phyloP scores from a whole-genome alignment of 2,113 vertebrate genomes.

The Oreochromis niloticus region DNA sequence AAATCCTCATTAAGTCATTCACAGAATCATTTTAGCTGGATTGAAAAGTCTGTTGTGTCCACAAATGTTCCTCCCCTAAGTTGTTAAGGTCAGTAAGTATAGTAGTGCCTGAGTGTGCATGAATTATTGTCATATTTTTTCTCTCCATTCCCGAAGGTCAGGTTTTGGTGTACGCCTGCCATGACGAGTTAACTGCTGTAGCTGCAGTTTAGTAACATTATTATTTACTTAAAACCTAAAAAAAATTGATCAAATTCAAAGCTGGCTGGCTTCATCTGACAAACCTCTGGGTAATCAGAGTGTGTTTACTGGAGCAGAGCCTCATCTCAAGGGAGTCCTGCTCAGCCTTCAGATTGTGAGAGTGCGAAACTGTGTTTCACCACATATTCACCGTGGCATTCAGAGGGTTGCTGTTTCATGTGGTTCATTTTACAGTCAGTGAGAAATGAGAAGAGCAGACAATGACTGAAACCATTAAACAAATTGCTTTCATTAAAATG shows the following conservation, averaged over 20 bases:
- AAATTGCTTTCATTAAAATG: neutral
- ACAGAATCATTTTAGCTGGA: neutral
- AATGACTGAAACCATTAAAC: neutral
- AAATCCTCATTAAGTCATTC: neutral
- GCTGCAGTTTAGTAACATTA: neutral
- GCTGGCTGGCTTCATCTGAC: neutral
- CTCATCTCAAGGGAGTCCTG: neutral
- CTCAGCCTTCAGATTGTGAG: neutral
- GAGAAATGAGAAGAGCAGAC: neutral
- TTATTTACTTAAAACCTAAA: neutral
- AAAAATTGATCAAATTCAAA: neutral
- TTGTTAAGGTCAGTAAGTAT: neutral
- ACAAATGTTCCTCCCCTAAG: neutral
- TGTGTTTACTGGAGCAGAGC: neutral
- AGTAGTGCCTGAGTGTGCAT: neutral
- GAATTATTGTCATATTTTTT: neutral
- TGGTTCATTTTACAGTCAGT: neutral
- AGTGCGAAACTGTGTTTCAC: neutral
- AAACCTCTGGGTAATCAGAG: neutral
- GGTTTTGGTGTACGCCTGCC: neutral
- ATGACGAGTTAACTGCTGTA: neutral
- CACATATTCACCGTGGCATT: neutral
- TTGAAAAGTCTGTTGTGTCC: neutral
- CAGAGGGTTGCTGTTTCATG: neutral
- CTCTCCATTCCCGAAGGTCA: neutral